Evolutionary conservation across 2,113 vertebrate species (phyloP).

Genomic region (Probosciger aterrimus): DNA sequence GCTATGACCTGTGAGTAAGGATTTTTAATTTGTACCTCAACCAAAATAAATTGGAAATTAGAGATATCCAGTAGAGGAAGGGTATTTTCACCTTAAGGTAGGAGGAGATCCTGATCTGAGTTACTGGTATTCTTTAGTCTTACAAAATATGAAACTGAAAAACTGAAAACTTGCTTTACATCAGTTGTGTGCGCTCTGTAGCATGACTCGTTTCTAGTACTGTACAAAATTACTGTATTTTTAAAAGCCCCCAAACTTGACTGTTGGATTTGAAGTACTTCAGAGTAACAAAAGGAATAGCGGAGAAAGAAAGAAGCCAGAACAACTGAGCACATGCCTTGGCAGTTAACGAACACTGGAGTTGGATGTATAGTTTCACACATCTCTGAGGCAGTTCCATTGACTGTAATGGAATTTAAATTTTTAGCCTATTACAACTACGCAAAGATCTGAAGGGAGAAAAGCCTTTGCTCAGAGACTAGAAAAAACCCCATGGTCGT

Average conservation of each 20-base stretch:
- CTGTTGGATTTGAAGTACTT: neutral
- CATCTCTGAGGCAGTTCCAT: neutral
- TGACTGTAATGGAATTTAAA: constrained; percentile 5
- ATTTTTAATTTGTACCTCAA: constrained; percentile 57
- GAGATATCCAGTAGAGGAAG: neutral
- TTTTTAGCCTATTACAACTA: neutral
- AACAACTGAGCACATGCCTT: neutral
- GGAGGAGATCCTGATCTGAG: neutral
- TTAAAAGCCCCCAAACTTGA: neutral
- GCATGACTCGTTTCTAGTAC: neutral
- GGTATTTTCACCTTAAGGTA: neutral
- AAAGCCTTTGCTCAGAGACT: neutral
- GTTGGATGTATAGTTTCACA: neutral
- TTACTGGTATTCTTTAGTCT: neutral
- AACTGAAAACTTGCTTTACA: neutral
- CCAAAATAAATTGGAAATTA: constrained; percentile 3
- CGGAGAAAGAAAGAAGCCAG: neutral
- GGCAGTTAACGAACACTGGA: neutral
- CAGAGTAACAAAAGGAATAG: neutral
- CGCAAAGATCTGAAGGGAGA: neutral
- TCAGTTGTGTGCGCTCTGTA: neutral
- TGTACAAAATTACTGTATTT: neutral
- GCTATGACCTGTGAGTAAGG: constrained; percentile 33
- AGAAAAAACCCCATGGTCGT: neutral
- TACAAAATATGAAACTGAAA: neutral